Percentiles rank a stretch among this genome's conserved stretches.
These are phyloP conservation scores for Nemopilema nomurai DNA, from an alignment of 30 jellyfish, hydroid and myxozoan genomes.

Conservation along the genomic window DNA sequence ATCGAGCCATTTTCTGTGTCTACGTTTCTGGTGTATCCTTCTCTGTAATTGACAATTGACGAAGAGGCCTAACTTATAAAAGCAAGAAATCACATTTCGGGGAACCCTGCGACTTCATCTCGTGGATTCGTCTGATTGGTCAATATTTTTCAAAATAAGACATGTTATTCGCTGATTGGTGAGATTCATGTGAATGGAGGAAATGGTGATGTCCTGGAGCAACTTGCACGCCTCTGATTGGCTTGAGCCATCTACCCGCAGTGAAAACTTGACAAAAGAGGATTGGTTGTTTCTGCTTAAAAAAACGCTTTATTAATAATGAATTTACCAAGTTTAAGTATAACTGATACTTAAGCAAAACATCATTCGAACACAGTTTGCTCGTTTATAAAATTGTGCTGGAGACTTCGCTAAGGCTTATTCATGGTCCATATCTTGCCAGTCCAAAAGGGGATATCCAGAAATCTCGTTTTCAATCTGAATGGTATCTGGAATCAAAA, in stretches of 20 bases:
- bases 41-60: background rate
- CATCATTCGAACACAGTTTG: no score
- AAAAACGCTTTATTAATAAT: background rate
- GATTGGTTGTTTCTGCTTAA: background rate
- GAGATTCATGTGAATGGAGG: background rate
- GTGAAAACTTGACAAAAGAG: background rate
- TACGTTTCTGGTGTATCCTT: background rate
- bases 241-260: background rate
- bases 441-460: background rate
- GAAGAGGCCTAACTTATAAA: conserved; percentile 9
- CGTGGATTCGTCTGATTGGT: conserved; percentile 71
- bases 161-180: conserved; percentile 60
- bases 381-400: no score
- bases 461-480: background rate
- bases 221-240: conserved; percentile 53
- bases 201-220: background rate
- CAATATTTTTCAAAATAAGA: background rate
- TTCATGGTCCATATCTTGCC: background rate
- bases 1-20: conserved; percentile 29
- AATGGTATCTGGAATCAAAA: background rate
- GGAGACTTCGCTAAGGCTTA: background rate
- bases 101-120: conserved; percentile 54
- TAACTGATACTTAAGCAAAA: background rate
- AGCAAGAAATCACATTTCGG: conserved; percentile 36
- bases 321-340: background rate